Conservation (phyloP, 2,888 invertebrate genomes). For the Gymnosoma rotundatum region DNA sequence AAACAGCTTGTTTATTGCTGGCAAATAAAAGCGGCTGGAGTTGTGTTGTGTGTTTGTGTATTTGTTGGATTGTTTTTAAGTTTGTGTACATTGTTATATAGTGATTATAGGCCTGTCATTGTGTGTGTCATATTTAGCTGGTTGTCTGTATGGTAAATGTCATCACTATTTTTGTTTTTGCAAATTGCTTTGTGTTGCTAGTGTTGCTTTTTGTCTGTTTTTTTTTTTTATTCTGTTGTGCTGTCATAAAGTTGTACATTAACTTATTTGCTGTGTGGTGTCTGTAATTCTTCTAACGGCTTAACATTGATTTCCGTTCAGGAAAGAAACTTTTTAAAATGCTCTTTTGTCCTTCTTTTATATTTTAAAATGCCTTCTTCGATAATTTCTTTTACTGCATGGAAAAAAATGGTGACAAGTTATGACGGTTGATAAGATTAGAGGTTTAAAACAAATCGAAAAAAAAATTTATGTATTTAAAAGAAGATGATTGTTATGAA, state of each 20-base stretch:
- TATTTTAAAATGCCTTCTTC: neutral
- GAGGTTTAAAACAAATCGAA: no score
- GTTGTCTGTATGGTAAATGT: slow-evolving; percentile 43
- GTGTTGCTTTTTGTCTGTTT: slow-evolving; percentile 8
- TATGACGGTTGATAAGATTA: no score
- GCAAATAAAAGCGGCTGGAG: slow-evolving; percentile 20
- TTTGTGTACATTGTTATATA: neutral
- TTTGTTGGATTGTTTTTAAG: neutral
- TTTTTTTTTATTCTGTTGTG: neutral
- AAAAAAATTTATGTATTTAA: no score
- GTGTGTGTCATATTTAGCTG: slow-evolving; percentile 59
- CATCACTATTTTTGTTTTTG: slow-evolving; percentile 61
- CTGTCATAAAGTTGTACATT: slow-evolving; percentile 51
- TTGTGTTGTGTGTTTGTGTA: slow-evolving; percentile 6
- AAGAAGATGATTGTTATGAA: no score
- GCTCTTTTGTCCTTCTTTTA: neutral
- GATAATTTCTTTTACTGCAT: no score
- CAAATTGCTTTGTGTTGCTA: slow-evolving; percentile 46
- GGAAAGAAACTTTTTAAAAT: neutral
- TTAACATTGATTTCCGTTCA: slow-evolving; percentile 35
- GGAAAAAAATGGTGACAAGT: no score
- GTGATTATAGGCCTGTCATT: slow-evolving; percentile 63
- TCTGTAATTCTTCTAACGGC: slow-evolving; percentile 14
- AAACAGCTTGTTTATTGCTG: slow-evolving; percentile 34
- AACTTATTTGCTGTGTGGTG: slow-evolving; percentile 45